Evolutionary conservation across 2,113 vertebrate genomes (phyloP).

Genomic region (Octodon degus): DNA sequence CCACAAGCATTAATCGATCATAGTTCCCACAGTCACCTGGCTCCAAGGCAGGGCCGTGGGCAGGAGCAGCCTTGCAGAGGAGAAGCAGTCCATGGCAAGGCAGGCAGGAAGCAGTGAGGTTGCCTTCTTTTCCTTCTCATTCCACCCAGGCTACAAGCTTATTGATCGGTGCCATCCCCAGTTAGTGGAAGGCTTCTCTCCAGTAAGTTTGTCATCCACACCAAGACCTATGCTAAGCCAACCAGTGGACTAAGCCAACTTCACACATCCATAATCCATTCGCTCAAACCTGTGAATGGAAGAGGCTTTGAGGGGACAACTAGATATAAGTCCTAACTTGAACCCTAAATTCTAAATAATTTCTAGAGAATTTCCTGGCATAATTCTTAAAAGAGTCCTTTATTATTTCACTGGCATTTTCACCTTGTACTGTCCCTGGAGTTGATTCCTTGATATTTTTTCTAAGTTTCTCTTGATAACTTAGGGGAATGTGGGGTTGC

Average conservation of each 20-base stretch:
- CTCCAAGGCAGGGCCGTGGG: too few relatives aligned
- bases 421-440: not conserved
- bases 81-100: too few relatives aligned
- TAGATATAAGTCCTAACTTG: too few relatives aligned
- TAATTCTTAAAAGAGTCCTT: not conserved
- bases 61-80: too few relatives aligned
- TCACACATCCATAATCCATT: not conserved
- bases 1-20: too few relatives aligned
- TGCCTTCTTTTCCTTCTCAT: not conserved
- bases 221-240: not conserved
- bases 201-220: not conserved
- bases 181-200: not conserved
- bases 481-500: not conserved
- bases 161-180: not conserved
- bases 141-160: not conserved
- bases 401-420: slow-evolving; percentile 4
- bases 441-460: not conserved
- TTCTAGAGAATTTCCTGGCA: not conserved
- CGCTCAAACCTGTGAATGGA: not conserved
- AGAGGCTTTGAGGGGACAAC: too few relatives aligned
- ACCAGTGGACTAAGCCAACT: not conserved
- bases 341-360: slow-evolving; percentile 22
- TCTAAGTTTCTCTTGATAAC: not conserved
- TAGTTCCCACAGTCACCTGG: too few relatives aligned
- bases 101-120: not conserved